Percentiles rank a stretch among this genome's conserved stretches.
Conservation (phyloP, 2,888 invertebrate genomes). For the Pollenia griseotomentosa region DNA sequence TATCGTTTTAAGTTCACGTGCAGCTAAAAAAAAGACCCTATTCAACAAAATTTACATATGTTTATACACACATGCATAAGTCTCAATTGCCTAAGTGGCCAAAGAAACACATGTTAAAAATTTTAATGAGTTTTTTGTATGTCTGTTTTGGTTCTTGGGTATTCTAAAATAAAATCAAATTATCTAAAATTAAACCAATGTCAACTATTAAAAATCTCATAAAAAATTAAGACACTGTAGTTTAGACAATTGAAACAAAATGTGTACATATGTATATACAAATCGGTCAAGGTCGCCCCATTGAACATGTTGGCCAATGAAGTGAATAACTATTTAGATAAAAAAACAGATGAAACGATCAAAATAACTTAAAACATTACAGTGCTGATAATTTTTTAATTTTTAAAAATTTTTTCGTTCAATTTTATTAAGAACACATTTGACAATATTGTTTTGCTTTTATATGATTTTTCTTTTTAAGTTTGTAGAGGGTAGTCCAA, state of each 20-base stretch:
- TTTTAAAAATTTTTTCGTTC: background rate
- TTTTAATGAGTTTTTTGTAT: background rate
- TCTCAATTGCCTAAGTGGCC: too few relatives aligned
- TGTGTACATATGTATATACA: too few relatives aligned
- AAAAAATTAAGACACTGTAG: background rate
- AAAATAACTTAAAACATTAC: background rate
- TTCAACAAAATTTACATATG: too few relatives aligned
- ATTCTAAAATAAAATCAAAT: constrained; percentile 22
- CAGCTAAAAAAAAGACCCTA: too few relatives aligned
- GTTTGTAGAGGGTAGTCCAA: too few relatives aligned
- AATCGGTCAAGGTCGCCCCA: constrained; percentile 1
- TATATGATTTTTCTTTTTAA: background rate
- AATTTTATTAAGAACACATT: background rate
- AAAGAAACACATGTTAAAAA: constrained; percentile 19
- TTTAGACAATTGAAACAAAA: too few relatives aligned
- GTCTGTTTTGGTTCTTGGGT: background rate
- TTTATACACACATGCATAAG: too few relatives aligned
- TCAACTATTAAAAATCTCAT: constrained; percentile 2
- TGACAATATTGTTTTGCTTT: background rate
- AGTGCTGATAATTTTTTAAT: background rate
- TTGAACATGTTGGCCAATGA: background rate
- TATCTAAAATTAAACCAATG: constrained; percentile 26
- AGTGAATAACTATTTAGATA: background rate
- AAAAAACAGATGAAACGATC: too few relatives aligned
- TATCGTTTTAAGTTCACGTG: too few relatives aligned